These are phyloP conservation scores for Zaprionus inermis DNA, from an alignment of 1,140 invertebrate genomes.

Conservation along the genomic window DNA sequence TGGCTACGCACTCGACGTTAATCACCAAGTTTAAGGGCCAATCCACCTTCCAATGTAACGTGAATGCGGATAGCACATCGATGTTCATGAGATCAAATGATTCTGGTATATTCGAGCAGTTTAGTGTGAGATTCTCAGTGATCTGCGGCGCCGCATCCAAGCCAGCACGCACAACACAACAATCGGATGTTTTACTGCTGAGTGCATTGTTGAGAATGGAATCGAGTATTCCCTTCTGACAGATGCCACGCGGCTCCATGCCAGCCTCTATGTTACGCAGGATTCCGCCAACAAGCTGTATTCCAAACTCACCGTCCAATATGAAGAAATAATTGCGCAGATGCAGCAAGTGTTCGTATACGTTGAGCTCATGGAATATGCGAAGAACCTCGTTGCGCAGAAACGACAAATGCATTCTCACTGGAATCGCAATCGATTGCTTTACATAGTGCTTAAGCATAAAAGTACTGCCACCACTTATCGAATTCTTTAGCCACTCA, in stretches of 20 bases:
- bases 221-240: slow-evolving; percentile 88
- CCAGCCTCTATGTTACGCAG: slow-evolving; percentile 87
- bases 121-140: slow-evolving; percentile 86
- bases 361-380: slow-evolving; percentile 87
- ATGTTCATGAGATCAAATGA: slow-evolving; percentile 87
- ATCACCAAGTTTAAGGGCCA: slow-evolving; percentile 92
- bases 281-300: slow-evolving; percentile 88
- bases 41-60: slow-evolving; percentile 88
- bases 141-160: slow-evolving; percentile 24
- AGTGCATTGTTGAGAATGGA: slow-evolving; percentile 88
- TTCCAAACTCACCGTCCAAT: slow-evolving; percentile 90
- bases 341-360: slow-evolving; percentile 89
- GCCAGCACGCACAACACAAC: background rate
- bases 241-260: slow-evolving; percentile 87
- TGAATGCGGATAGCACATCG: slow-evolving; percentile 87
- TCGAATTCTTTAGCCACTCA: background rate
- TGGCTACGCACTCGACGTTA: slow-evolving; percentile 87
- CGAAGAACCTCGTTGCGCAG: slow-evolving; percentile 89
- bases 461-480: slow-evolving; percentile 40
- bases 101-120: slow-evolving; percentile 85
- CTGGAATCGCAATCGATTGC: slow-evolving; percentile 88
- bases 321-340: slow-evolving; percentile 90
- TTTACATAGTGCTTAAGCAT: slow-evolving; percentile 87
- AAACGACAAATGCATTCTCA: slow-evolving; percentile 88
- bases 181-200: slow-evolving; percentile 52